These are phyloP conservation scores for Catostomus latipinnis DNA, from an alignment of 2,797 vertebrate species.

Conservation along the genomic window DNA sequence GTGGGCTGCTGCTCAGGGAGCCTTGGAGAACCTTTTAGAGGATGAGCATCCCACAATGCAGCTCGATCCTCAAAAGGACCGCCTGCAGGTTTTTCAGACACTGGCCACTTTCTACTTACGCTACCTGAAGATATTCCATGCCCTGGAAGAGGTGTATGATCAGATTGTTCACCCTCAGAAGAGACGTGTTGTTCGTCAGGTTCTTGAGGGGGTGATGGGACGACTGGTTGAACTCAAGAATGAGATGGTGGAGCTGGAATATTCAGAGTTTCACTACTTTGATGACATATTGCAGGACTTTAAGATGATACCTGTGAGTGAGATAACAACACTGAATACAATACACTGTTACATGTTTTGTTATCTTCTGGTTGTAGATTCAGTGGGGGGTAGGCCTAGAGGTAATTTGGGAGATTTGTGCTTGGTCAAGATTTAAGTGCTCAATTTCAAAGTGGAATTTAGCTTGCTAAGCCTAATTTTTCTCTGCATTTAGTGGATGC, in stretches of 20 bases:
- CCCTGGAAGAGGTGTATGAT: conserved; percentile 76
- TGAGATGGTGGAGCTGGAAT: conserved; percentile 84
- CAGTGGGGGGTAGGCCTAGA: background rate
- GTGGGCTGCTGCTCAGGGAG: conserved; percentile 81
- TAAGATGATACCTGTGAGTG: conserved; percentile 80
- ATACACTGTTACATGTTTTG: conserved; percentile 7
- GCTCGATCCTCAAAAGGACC: conserved; percentile 69
- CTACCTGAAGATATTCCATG: conserved; percentile 81
- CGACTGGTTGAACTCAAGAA: conserved; percentile 85
- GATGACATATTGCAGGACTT: conserved; percentile 81
- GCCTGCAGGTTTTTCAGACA: conserved; percentile 67
- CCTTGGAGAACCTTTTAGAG: conserved; percentile 74
- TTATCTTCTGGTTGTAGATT: conserved; percentile 26
- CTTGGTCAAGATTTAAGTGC: conserved; percentile 12
- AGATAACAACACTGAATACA: background rate
- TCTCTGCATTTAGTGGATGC: conserved; percentile 37
- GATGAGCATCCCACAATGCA: conserved; percentile 72
- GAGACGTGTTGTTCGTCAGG: conserved; percentile 69
- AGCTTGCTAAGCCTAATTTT: conserved; percentile 34
- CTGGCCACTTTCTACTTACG: conserved; percentile 81
- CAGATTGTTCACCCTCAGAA: conserved; percentile 82
- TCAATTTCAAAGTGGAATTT: conserved; percentile 45
- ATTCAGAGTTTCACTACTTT: conserved; percentile 81
- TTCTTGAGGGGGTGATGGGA: conserved; percentile 83
- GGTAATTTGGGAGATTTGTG: conserved; percentile 16